Percentiles rank a stretch among this genome's conserved stretches.
These are phyloP conservation scores for Ennomos erosarius DNA, from an alignment of 2,888 invertebrate species.

Conservation along the genomic window DNA sequence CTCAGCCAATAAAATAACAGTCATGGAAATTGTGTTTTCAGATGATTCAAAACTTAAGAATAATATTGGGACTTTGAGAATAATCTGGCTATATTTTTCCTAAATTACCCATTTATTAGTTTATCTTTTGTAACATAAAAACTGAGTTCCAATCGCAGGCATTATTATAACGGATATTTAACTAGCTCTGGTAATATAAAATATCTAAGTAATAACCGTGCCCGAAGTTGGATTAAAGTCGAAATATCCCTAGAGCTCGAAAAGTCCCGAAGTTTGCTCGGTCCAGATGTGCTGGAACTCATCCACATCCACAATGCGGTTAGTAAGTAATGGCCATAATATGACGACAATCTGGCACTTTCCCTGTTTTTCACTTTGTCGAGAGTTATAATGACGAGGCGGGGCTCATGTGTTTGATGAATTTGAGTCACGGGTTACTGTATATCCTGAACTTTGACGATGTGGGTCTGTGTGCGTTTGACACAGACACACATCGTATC, in stretches of 20 bases:
- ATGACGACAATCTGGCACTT: conserved; percentile 43
- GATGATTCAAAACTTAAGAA: too few species aligned
- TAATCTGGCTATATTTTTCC: too few species aligned
- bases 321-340: conserved; percentile 48
- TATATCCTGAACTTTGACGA: background rate
- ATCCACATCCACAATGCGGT: conserved; percentile 42
- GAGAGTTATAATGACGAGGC: conserved; percentile 7
- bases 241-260: conserved; percentile 40
- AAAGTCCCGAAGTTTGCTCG: conserved; percentile 47
- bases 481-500: too few species aligned
- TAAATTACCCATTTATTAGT: too few species aligned
- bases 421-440: conserved; percentile 2
- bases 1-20: conserved; percentile 1
- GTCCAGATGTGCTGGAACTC: conserved; percentile 50
- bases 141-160: background rate
- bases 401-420: conserved; percentile 15
- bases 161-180: conserved; percentile 6
- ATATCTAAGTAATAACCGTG: conserved; percentile 17
- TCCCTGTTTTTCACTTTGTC: conserved; percentile 29
- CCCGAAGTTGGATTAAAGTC: conserved; percentile 29
- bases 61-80: too few species aligned
- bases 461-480: too few species aligned
- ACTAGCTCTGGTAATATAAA: conserved; percentile 18
- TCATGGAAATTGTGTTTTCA: background rate
- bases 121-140: background rate